Percentiles rank a stretch among this genome's conserved stretches.
phyloP scores from a whole-genome alignment of 2,888 invertebrate species.

The Erynnis tages region DNA sequence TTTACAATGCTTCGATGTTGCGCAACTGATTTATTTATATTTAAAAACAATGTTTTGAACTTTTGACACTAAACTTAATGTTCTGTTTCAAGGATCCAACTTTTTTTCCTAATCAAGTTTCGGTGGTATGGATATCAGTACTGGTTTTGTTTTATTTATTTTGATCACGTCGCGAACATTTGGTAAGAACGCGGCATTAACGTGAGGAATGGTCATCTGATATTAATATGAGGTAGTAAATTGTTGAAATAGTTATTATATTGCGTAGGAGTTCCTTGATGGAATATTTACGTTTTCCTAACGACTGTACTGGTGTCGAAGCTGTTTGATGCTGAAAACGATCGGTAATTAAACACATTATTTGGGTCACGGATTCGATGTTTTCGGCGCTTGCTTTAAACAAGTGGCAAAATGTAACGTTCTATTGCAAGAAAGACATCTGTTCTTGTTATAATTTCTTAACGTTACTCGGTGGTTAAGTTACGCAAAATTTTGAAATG shows the following conservation, averaged over 20 bases:
- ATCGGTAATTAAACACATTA: constrained; percentile 33
- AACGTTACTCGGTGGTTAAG: constrained; percentile 3
- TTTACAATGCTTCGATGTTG: constrained; percentile 1
- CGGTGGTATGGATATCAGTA: not conserved
- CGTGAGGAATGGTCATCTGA: not conserved
- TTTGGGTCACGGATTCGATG: constrained; percentile 40
- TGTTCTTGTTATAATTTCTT: constrained; percentile 20
- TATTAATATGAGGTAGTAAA: constrained; percentile 3
- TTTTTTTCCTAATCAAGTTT: constrained; percentile 13
- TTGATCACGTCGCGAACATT: constrained; percentile 1
- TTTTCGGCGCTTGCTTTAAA: constrained; percentile 27
- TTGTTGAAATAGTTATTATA: constrained; percentile 2
- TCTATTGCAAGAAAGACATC: constrained; percentile 6
- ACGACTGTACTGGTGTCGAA: not conserved
- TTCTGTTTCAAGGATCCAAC: too few species aligned
- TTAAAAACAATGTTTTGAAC: not conserved
- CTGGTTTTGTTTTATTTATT: constrained; percentile 13
- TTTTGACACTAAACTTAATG: not conserved
- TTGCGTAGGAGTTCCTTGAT: constrained; percentile 4
- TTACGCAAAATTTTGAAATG: constrained; percentile 18
- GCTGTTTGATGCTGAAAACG: constrained; percentile 5
- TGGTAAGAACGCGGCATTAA: not conserved
- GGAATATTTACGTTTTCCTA: constrained; percentile 5
- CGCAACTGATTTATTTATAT: not conserved
- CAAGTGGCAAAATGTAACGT: constrained; percentile 12